Conservation (phyloP, 2,797 vertebrate species). For the Chanos chanos region DNA sequence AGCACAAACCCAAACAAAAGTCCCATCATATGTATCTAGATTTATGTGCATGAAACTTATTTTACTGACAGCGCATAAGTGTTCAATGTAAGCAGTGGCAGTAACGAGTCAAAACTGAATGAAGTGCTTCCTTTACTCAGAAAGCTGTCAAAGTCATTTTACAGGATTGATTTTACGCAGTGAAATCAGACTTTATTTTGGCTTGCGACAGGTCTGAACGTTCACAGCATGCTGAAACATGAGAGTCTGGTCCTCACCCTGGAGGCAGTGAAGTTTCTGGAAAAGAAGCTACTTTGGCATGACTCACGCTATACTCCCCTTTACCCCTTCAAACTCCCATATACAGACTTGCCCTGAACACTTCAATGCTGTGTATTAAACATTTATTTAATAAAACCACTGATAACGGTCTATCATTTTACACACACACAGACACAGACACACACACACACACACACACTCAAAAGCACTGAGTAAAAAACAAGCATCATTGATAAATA, state of each 20-base stretch:
- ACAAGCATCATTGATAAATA: background rate
- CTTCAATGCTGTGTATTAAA: constrained; percentile 21
- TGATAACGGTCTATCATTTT: constrained; percentile 24
- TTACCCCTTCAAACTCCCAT: constrained; percentile 79
- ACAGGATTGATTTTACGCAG: background rate
- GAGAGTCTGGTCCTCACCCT: constrained; percentile 80
- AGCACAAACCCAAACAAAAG: constrained; percentile 46
- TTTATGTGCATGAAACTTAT: no score
- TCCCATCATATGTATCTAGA: no score
- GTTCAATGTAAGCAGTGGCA: background rate
- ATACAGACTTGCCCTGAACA: constrained; percentile 72
- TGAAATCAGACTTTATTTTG: background rate
- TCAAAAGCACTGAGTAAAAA: constrained; percentile 19
- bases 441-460: constrained; percentile 29
- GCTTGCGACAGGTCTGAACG: constrained; percentile 77
- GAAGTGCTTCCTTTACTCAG: background rate
- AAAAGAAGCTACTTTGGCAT: constrained; percentile 86
- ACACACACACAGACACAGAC: constrained; percentile 31
- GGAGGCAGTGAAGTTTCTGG: constrained; percentile 75
- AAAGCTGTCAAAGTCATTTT: background rate
- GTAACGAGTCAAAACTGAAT: background rate
- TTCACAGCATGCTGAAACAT: constrained; percentile 86
- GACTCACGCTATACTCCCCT: constrained; percentile 69
- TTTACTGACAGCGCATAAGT: background rate
- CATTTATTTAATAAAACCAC: constrained; percentile 39